phyloP scores from a whole-genome alignment of 2,797 vertebrate species.

The Lateolabrax maculatus region DNA sequence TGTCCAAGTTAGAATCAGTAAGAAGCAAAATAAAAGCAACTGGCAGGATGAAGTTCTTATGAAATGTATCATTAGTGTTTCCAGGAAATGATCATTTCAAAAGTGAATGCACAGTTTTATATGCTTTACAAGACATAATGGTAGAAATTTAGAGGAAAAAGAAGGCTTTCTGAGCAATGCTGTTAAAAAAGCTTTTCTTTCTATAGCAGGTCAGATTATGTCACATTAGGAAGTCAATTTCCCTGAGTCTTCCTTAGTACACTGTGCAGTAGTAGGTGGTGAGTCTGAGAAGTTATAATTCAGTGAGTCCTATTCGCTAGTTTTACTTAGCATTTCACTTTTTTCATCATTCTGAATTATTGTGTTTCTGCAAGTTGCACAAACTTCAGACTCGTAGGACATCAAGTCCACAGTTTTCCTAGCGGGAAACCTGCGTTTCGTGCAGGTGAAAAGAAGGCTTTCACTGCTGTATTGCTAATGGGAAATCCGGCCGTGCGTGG shows the following conservation, averaged over 20 bases:
- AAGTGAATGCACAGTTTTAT: neutral
- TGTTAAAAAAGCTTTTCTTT: neutral
- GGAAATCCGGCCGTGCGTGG: accelerated
- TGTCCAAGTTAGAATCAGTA: neutral
- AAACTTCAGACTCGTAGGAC: neutral
- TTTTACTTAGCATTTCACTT: neutral
- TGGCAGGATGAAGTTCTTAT: neutral
- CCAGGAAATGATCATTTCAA: neutral
- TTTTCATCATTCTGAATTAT: neutral
- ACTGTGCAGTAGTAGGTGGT: neutral
- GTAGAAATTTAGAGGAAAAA: neutral
- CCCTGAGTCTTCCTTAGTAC: neutral
- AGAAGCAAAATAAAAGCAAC: slow-evolving; percentile 34
- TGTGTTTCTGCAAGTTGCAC: neutral
- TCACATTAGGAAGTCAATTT: neutral
- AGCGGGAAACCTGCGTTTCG: neutral
- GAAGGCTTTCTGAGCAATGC: neutral
- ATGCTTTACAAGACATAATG: neutral
- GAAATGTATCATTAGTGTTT: neutral
- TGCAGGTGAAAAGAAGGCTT: neutral
- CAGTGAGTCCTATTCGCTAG: neutral
- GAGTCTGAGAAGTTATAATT: neutral
- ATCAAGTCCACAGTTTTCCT: neutral
- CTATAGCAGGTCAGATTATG: neutral
- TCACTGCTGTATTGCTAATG: neutral